Conservation (phyloP, 2,113 vertebrate genomes). For the Strix aluco region DNA sequence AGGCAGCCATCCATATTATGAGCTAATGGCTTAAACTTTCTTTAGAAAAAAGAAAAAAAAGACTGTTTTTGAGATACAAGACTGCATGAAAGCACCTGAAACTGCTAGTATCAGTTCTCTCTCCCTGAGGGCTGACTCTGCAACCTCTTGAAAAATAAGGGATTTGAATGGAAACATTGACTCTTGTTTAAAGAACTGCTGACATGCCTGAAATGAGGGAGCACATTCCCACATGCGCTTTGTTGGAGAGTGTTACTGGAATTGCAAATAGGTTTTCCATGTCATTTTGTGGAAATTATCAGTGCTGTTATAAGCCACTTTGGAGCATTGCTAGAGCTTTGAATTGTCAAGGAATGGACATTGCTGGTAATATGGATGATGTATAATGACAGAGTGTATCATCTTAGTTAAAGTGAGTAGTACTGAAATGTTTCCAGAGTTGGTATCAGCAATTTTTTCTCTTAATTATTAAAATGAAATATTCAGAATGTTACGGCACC, state of each 20-base stretch:
- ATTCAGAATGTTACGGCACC: neutral
- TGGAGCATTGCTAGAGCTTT: neutral
- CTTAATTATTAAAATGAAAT: neutral
- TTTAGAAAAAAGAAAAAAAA: neutral
- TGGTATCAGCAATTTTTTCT: neutral
- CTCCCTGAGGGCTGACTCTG: constrained; percentile 26
- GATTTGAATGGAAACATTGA: constrained; percentile 48
- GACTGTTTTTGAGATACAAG: constrained; percentile 5
- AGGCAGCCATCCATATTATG: constrained; percentile 56
- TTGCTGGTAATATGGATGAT: neutral
- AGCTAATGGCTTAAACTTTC: constrained; percentile 46
- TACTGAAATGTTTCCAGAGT: neutral
- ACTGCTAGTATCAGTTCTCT: neutral
- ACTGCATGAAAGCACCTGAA: constrained; percentile 43
- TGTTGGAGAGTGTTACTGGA: constrained; percentile 35
- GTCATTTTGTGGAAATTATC: constrained; percentile 23
- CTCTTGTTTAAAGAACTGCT: constrained; percentile 3
- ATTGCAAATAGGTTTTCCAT: constrained; percentile 45
- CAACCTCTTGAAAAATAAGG: constrained; percentile 25
- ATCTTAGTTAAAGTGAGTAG: neutral
- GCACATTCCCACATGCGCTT: constrained; percentile 30
- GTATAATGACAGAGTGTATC: neutral
- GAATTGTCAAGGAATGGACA: neutral
- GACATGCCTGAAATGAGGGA: neutral
- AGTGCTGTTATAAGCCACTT: neutral